Evolutionary conservation across 1,140 invertebrate genomes (phyloP).

Genomic region (Apis mellifera): DNA sequence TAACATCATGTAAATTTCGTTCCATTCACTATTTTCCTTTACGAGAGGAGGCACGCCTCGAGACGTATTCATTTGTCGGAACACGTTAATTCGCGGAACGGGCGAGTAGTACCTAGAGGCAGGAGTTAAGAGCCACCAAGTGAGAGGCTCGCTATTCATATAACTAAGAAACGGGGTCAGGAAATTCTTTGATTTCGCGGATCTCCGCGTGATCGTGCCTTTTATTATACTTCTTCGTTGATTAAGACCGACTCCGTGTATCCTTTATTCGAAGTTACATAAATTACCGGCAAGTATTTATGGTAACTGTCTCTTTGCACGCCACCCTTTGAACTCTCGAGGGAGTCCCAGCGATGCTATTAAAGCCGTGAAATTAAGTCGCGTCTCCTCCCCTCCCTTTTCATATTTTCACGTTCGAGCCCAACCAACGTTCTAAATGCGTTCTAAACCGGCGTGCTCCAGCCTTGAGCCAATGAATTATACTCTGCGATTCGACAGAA

Average conservation of each 20-base stretch:
- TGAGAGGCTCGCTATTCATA: background rate
- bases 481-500: slow-evolving; percentile 4
- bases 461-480: background rate
- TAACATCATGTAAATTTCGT: background rate
- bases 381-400: background rate
- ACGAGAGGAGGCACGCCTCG: background rate
- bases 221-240: slow-evolving; percentile 29
- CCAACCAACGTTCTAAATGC: slow-evolving; percentile 6
- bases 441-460: background rate
- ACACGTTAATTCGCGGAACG: background rate
- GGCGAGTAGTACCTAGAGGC: background rate
- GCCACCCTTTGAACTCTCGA: slow-evolving; percentile 55
- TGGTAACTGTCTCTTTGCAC: slow-evolving; percentile 54
- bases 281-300: slow-evolving; percentile 63
- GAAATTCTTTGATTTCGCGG: background rate
- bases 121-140: background rate
- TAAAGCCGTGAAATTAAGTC: slow-evolving; percentile 48
- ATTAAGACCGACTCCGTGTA: slow-evolving; percentile 54
- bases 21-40: background rate
- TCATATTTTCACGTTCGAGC: slow-evolving; percentile 35
- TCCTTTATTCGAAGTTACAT: slow-evolving; percentile 32
- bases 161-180: background rate
- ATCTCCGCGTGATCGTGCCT: background rate
- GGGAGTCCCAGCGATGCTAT: slow-evolving; percentile 32
- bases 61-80: background rate